Conservation (phyloP, 2,797 vertebrate species). For the Jordanella pulchra region DNA sequence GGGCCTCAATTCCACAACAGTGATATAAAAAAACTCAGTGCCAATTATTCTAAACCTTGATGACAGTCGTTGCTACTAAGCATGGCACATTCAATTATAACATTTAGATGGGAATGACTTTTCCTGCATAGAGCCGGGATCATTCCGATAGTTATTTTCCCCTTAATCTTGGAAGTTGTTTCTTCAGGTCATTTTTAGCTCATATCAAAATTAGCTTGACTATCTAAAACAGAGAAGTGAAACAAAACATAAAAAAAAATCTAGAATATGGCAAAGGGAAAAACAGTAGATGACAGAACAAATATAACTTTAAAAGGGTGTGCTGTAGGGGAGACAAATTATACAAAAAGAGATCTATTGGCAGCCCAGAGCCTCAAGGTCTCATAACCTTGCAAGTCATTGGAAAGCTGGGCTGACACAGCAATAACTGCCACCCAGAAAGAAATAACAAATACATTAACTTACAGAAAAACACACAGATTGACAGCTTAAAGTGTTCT, state of each 20-base stretch:
- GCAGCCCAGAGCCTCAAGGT: slow-evolving; percentile 23
- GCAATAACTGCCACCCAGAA: slow-evolving; percentile 34
- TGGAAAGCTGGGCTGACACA: slow-evolving; percentile 14
- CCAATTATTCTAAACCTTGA: background rate
- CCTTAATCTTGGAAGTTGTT: background rate
- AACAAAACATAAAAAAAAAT: background rate
- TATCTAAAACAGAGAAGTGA: background rate
- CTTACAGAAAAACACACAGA: slow-evolving; percentile 29
- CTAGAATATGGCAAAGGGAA: background rate
- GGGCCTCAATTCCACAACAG: background rate
- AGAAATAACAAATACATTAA: slow-evolving; percentile 51
- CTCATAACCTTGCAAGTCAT: slow-evolving; percentile 22
- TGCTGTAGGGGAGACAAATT: slow-evolving; percentile 17
- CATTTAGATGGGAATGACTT: background rate
- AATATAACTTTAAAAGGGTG: background rate
- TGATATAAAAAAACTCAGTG: background rate
- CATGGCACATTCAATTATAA: background rate
- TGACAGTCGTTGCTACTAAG: background rate
- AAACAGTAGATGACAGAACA: background rate
- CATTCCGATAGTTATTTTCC: background rate
- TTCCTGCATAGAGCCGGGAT: background rate
- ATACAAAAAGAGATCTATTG: slow-evolving; percentile 19
- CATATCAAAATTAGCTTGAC: background rate
- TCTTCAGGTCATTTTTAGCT: background rate
- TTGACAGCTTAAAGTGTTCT: slow-evolving; percentile 41